phyloP scores from a whole-genome alignment of 2,113 vertebrate species.

The Pelecanus crispus region DNA sequence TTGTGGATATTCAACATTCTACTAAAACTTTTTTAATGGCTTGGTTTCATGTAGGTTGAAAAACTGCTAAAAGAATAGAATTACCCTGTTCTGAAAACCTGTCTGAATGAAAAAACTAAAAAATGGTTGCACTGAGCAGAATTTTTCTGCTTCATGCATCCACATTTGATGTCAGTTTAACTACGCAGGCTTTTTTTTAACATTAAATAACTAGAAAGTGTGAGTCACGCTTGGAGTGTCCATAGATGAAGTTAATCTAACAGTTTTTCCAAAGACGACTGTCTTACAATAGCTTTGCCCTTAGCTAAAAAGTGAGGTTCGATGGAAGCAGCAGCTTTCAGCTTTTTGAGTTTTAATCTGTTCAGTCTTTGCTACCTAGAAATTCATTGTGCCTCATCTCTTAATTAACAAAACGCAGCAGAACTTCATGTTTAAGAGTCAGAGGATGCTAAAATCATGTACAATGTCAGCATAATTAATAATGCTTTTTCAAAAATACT shows the following conservation, averaged over 20 bases:
- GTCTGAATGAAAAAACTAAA: neutral
- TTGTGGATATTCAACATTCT: neutral
- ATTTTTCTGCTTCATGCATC: neutral
- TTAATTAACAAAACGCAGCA: neutral
- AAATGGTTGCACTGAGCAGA: neutral
- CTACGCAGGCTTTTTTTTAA: neutral
- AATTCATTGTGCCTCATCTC: constrained; percentile 9
- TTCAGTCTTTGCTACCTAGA: constrained; percentile 14
- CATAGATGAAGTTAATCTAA: neutral
- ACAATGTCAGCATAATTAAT: neutral
- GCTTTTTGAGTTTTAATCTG: neutral
- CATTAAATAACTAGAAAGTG: neutral
- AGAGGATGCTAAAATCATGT: neutral
- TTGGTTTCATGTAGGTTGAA: neutral
- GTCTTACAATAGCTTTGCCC: neutral
- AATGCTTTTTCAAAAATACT: neutral
- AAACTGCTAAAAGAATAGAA: neutral
- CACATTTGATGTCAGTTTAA: neutral
- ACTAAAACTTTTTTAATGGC: neutral
- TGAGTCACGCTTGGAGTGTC: neutral
- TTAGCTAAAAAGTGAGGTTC: neutral
- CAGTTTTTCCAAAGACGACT: neutral
- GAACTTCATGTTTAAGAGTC: neutral
- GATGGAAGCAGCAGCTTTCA: neutral
- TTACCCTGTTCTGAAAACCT: neutral